Percentiles rank a stretch among this genome's conserved stretches.
phyloP scores from a whole-genome alignment of 2,797 vertebrate species.

The Podarcis lilfordi region DNA sequence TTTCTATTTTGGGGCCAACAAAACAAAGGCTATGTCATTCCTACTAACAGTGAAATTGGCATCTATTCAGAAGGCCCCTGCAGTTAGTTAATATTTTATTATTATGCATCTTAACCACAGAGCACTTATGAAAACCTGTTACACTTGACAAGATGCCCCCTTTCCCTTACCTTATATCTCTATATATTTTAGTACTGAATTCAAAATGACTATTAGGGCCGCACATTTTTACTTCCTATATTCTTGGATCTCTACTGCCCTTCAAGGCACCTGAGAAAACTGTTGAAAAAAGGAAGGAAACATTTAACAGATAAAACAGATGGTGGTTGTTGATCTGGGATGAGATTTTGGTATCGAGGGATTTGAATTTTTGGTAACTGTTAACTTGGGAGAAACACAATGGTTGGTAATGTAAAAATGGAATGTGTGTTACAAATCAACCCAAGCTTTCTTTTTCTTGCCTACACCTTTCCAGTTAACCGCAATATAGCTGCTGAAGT shows the following conservation, averaged over 20 bases:
- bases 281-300: slow-evolving; percentile 11
- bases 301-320: slow-evolving; percentile 23
- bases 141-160: neutral
- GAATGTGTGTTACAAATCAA: neutral
- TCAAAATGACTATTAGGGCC: neutral
- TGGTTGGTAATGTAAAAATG: neutral
- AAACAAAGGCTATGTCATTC: neutral
- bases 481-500: neutral
- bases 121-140: neutral
- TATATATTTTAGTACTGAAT: neutral
- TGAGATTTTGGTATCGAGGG: neutral
- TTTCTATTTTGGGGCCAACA: no score
- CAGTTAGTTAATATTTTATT: neutral
- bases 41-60: neutral
- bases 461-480: neutral
- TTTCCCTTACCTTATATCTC: neutral
- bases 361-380: slow-evolving; percentile 18
- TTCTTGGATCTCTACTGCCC: slow-evolving; percentile 11
- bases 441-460: neutral
- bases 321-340: neutral
- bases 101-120: neutral
- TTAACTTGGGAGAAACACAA: neutral
- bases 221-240: neutral
- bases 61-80: neutral
- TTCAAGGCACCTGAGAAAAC: slow-evolving; percentile 14